A percentile compares a stretch with the other conserved stretches of the same genome.
Conservation (phyloP, 1,140 invertebrate genomes). For the Heliothis virescens region DNA sequence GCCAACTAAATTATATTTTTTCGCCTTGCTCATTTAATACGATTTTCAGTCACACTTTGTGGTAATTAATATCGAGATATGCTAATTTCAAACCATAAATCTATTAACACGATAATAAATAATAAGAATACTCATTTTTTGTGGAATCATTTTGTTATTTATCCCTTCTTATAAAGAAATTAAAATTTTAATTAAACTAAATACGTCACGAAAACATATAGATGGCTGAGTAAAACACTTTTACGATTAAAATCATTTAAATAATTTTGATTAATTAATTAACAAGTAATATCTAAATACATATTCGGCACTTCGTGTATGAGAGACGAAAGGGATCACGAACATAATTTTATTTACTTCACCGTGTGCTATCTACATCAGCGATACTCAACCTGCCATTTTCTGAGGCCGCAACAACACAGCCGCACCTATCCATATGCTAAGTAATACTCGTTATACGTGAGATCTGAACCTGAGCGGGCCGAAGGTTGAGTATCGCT, state of each 20-base stretch:
- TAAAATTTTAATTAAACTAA: neutral
- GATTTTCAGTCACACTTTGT: neutral
- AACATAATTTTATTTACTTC: constrained; percentile 17
- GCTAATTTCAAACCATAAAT: constrained; percentile 15
- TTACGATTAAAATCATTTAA: neutral
- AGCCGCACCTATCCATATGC: neutral
- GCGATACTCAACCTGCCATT: constrained; percentile 14
- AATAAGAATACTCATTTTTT: neutral
- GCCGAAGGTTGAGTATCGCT: constrained; percentile 22
- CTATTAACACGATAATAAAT: constrained; percentile 20
- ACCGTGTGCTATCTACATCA: neutral
- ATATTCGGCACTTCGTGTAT: constrained; percentile 22
- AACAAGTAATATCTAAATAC: constrained; percentile 20
- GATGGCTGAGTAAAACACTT: neutral
- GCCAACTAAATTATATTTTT: neutral
- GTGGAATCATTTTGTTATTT: constrained; percentile 7
- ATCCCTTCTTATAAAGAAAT: neutral
- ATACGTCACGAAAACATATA: neutral
- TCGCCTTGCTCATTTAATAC: neutral
- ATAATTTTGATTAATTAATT: constrained; percentile 14
- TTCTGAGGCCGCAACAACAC: neutral
- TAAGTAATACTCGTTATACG: constrained; percentile 5
- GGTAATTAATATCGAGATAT: constrained; percentile 1
- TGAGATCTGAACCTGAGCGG: constrained; percentile 6
- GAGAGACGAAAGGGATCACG: constrained; percentile 9